phyloP scores from a whole-genome alignment of 2,797 vertebrate species.

The Anguilla obscura region DNA sequence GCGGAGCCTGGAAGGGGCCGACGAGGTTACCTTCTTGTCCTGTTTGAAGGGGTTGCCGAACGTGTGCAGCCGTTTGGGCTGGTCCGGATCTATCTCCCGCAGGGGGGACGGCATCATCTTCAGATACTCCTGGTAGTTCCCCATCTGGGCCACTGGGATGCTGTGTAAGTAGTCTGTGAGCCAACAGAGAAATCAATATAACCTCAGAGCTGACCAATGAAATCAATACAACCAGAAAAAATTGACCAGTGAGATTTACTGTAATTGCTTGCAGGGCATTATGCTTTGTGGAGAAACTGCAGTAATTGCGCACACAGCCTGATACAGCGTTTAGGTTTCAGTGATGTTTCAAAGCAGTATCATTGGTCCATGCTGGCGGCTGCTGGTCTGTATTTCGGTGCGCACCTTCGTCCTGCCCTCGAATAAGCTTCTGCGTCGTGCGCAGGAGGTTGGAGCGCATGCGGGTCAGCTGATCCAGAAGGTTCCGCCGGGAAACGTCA shows the following conservation, averaged over 20 bases:
- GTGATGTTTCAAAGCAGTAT: neutral
- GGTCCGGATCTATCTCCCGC: slow-evolving; percentile 95
- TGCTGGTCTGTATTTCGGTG: neutral
- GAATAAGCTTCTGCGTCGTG: slow-evolving; percentile 84
- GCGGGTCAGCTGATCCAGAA: slow-evolving; percentile 92
- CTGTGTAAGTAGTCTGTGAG: slow-evolving; percentile 91
- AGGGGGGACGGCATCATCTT: slow-evolving; percentile 93
- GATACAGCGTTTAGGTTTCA: neutral
- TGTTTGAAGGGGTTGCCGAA: slow-evolving; percentile 99
- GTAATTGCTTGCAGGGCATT: neutral
- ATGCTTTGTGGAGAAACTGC: neutral
- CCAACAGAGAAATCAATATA: neutral
- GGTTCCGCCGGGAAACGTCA: slow-evolving; percentile 89
- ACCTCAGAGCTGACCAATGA: neutral
- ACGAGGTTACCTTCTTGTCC: slow-evolving; percentile 90
- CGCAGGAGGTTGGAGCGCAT: slow-evolving; percentile 95
- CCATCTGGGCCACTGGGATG: slow-evolving; percentile 97
- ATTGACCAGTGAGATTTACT: neutral
- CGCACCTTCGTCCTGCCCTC: slow-evolving; percentile 92
- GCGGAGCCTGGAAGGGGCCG: neutral
- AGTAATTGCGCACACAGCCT: neutral
- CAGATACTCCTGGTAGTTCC: slow-evolving; percentile 97
- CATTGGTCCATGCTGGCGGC: neutral
- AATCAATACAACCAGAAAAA: neutral
- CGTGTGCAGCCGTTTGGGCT: slow-evolving; percentile 93